Base-by-base conservation (phyloP, 2,797 vertebrate genomes). In the Smutsia gigantea region DNA sequence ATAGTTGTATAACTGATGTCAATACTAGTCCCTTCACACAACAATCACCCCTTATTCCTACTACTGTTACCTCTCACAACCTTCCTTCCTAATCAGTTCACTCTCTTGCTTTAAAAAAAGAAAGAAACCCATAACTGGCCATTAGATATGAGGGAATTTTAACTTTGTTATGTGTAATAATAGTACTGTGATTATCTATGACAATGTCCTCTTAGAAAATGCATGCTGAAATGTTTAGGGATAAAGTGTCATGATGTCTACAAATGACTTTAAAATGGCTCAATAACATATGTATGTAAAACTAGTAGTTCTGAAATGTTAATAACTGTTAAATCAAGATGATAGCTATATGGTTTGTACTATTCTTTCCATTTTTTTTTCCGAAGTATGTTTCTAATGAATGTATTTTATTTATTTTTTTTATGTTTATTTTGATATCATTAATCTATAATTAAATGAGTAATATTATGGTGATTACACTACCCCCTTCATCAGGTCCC, bases 221-320 rank as follows among this genome's bases (percentile, higher is more conserved):
- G 49, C 3, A 46, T 51, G 27, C 46, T 89, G 13, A 74, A 85
- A 77, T 87, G 77, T 37, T 94, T 49, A 69, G 68, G 57, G 37
- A 61, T 23, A 37, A 93, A 82, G 46, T 29, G 1, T 49, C 21
- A 23, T 18, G 15, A 46, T 9, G 12, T 55, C 39, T 83, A 9
- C 23, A 87, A 79, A 79, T 51, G 34, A 88, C n/a, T 75, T 92
- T 75, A 85, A 93, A 91, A 75, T 63, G 4, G 27, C 51, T 79
- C 37, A 79, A 12, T 37, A 64, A 77, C 31, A 61, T 29, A 39
- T 42, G 53, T 5, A 39, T 10, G 57, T 75, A 51, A 68, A 95
- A 69, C 14, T 66, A 75, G 72, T 0, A 83, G 13, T 77, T 74
- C n/a, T 13, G 71, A 93, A 97, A 87, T 79, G 23, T 49, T 75